Percentiles rank a stretch among this genome's conserved stretches.
These are phyloP conservation scores for Xiphophorus maculatus DNA, from an alignment of 2,113 vertebrate genomes.

Conservation along the genomic window DNA sequence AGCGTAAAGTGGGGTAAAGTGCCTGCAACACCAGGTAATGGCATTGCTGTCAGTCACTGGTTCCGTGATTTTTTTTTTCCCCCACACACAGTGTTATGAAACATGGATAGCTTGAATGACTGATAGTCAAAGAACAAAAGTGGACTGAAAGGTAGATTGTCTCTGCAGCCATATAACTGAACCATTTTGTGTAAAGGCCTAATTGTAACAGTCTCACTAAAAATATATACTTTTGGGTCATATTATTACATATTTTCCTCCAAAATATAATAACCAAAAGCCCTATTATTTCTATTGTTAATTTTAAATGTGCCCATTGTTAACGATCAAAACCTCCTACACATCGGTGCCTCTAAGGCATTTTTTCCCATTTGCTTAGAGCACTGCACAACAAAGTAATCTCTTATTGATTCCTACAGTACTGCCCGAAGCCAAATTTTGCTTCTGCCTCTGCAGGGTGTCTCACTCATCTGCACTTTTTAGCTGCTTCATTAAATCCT, in stretches of 20 bases:
- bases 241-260: background rate
- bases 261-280: background rate
- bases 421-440: conserved; percentile 1
- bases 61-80: no score
- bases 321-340: background rate
- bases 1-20: no score
- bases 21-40: no score
- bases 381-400: background rate
- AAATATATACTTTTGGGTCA: background rate
- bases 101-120: no score
- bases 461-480: background rate
- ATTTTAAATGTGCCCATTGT: background rate
- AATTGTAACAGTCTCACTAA: background rate
- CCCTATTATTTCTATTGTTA: background rate
- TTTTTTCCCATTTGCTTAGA: conserved; percentile 1
- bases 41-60: no score
- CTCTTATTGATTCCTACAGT: conserved; percentile 20
- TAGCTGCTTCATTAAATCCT: conserved; percentile 4
- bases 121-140: no score
- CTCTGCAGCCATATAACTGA: no score
- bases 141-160: no score
- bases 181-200: no score
- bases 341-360: background rate
- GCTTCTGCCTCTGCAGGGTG: background rate
- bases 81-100: no score